A percentile compares a stretch with the other conserved stretches of the same genome.
Evolutionary conservation across 2,888 invertebrate genomes (phyloP).

Genomic region (Scaptomyza polygonia): DNA sequence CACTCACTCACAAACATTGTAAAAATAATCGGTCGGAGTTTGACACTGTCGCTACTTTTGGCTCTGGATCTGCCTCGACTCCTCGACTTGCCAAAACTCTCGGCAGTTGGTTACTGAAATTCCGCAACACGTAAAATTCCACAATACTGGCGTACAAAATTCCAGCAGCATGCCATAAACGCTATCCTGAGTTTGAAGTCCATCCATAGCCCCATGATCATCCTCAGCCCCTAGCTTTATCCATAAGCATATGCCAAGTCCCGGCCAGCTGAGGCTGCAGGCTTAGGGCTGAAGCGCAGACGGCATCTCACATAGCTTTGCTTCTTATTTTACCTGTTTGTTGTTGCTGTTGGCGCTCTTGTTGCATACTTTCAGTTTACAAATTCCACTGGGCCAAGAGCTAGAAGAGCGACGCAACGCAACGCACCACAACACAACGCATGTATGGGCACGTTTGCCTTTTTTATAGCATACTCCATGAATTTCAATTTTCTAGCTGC

Average conservation of each 20-base stretch:
- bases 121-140: slow-evolving; percentile 73
- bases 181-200: neutral
- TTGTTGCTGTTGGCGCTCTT: slow-evolving; percentile 33
- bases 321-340: slow-evolving; percentile 38
- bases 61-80: slow-evolving; percentile 1
- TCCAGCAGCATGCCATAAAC: slow-evolving; percentile 57
- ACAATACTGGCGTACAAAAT: slow-evolving; percentile 39
- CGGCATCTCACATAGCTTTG: slow-evolving; percentile 49
- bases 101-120: slow-evolving; percentile 58
- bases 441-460: slow-evolving; percentile 66
- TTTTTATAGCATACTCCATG: slow-evolving; percentile 64
- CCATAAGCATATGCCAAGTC: slow-evolving; percentile 22
- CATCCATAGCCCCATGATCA: slow-evolving; percentile 5
- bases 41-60: slow-evolving; percentile 25
- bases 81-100: slow-evolving; percentile 50
- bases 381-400: slow-evolving; percentile 56
- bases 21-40: slow-evolving; percentile 31
- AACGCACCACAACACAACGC: slow-evolving; percentile 13
- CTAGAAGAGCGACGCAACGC: slow-evolving; percentile 9
- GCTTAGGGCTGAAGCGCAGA: slow-evolving; percentile 58
- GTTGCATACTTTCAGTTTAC: slow-evolving; percentile 67
- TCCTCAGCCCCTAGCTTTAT: neutral
- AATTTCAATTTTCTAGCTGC: slow-evolving; percentile 67
- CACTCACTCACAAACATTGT: slow-evolving; percentile 2
- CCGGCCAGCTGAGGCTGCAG: slow-evolving; percentile 29